These are phyloP conservation scores for Lethenteron reissneri DNA, from an alignment of 2,113 vertebrate genomes.

Conservation along the genomic window DNA sequence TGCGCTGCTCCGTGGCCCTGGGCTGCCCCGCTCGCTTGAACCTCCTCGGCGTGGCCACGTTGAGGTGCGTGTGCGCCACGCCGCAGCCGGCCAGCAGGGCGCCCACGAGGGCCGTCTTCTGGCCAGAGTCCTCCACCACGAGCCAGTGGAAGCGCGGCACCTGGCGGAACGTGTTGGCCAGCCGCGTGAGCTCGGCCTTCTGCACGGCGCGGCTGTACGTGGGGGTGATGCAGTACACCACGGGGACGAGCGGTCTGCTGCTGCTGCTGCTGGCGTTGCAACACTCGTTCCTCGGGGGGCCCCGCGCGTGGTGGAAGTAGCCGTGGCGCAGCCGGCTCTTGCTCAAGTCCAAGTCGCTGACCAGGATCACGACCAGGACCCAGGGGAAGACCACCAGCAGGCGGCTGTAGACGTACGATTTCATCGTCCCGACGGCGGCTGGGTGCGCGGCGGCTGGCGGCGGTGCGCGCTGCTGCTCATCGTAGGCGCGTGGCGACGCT, in stretches of 20 bases:
- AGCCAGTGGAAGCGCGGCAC: constrained; percentile 76
- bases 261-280: background rate
- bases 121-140: constrained; percentile 61
- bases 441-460: too few species aligned
- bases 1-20: constrained; percentile 82
- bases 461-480: too few species aligned
- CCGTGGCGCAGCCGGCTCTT: constrained; percentile 12
- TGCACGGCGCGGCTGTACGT: constrained; percentile 80
- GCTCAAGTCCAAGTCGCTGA: constrained; percentile 58
- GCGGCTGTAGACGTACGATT: constrained; percentile 49
- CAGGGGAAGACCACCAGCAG: constrained; percentile 70
- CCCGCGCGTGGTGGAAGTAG: constrained; percentile 5
- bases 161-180: constrained; percentile 79
- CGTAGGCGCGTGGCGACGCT: too few species aligned
- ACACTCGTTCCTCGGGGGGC: constrained; percentile 1
- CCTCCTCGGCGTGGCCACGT: constrained; percentile 66
- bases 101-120: constrained; percentile 56
- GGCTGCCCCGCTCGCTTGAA: constrained; percentile 73
- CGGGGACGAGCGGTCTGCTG: constrained; percentile 21
- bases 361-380: constrained; percentile 65
- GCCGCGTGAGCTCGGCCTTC: constrained; percentile 78
- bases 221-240: constrained; percentile 79
- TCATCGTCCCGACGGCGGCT: constrained; percentile 23
- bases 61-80: constrained; percentile 61
- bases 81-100: constrained; percentile 49